Conservation (phyloP, 2,888 invertebrate species). For the Ochlodes sylvanus region DNA sequence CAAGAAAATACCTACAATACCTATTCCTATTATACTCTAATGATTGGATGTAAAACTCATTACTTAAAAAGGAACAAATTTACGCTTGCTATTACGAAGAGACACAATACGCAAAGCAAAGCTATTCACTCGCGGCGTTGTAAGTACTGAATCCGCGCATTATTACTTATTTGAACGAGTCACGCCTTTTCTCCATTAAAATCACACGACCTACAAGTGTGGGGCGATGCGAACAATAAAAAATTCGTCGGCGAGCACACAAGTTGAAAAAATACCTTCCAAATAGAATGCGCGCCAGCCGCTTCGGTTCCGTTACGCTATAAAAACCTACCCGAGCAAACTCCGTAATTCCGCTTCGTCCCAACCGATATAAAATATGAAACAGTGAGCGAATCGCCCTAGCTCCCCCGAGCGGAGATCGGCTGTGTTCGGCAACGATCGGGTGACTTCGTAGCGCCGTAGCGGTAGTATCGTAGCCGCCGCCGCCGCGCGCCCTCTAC, state of each 20-base stretch:
- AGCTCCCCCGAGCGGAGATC: constrained; percentile 58
- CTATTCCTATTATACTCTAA: too few species aligned
- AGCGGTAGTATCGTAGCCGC: constrained; percentile 76
- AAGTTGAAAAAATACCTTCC: constrained; percentile 70
- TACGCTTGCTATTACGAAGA: constrained; percentile 38
- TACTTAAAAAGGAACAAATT: constrained; percentile 36
- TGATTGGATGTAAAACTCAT: not conserved
- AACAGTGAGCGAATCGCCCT: constrained; percentile 77
- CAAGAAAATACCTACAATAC: too few species aligned
- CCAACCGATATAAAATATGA: constrained; percentile 83
- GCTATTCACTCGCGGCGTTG: constrained; percentile 41
- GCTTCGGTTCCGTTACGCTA: constrained; percentile 68
- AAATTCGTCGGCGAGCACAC: constrained; percentile 64
- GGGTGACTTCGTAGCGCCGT: constrained; percentile 67
- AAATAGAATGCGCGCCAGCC: constrained; percentile 69
- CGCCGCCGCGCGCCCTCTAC: constrained; percentile 57
- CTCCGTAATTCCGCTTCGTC: constrained; percentile 79
- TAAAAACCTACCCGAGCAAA: constrained; percentile 82
- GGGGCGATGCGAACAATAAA: constrained; percentile 72
- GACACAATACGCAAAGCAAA: constrained; percentile 22
- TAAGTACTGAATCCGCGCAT: constrained; percentile 48
- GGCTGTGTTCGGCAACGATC: constrained; percentile 59
- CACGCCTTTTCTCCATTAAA: constrained; percentile 66
- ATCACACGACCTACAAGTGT: constrained; percentile 69
- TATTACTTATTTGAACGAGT: constrained; percentile 55